These are phyloP conservation scores for Bursaphelenchus okinawaensis DNA, from an alignment of 2,888 invertebrate species.

Conservation along the genomic window DNA sequence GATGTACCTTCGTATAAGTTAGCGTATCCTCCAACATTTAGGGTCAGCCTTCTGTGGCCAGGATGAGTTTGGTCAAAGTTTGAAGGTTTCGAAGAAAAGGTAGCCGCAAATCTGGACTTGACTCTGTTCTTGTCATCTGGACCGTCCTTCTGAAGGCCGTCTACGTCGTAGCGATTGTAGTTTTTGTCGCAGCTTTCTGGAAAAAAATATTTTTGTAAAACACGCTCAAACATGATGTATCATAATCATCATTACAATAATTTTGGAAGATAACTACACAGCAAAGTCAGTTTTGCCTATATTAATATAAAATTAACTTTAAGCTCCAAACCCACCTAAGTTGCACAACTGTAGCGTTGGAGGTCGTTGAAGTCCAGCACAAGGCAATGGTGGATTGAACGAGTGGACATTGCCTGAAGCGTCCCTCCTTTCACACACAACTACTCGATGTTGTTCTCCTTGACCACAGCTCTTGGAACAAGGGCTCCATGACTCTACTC, in stretches of 20 bases:
- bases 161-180: not conserved
- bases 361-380: constrained; percentile 67
- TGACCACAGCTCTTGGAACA: constrained; percentile 89
- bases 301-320: no score
- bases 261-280: not conserved
- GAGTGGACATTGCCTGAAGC: constrained; percentile 75
- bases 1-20: constrained; percentile 76
- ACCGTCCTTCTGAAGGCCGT: not conserved
- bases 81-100: constrained; percentile 68
- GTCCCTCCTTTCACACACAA: constrained; percentile 82
- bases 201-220: not conserved
- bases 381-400: constrained; percentile 66
- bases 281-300: no score
- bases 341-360: constrained; percentile 78
- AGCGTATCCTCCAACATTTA: constrained; percentile 84
- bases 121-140: constrained; percentile 18
- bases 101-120: constrained; percentile 65
- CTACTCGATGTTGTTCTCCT: constrained; percentile 76
- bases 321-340: constrained; percentile 34
- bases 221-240: no score
- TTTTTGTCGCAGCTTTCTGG: not conserved
- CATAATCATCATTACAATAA: not conserved
- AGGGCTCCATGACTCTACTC: constrained; percentile 65
- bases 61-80: constrained; percentile 63
- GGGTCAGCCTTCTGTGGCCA: constrained; percentile 54